A percentile compares a stretch with the other conserved stretches of the same genome.
Evolutionary conservation across 2,797 vertebrate species (phyloP).

Genomic region (Alexandromys oeconomus): DNA sequence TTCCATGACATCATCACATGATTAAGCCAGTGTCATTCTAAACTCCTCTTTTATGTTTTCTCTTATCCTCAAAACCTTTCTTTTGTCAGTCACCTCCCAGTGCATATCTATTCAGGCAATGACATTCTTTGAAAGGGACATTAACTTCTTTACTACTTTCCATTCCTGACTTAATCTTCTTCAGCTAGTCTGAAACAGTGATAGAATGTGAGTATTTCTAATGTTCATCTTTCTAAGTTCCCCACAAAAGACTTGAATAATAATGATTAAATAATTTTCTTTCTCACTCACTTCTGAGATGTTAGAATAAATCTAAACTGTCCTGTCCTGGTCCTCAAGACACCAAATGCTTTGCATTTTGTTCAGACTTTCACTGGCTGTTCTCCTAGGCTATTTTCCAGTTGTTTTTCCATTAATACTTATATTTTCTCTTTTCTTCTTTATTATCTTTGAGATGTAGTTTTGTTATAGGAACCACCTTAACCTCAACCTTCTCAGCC

Average conservation of each 20-base stretch:
- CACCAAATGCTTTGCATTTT: background rate
- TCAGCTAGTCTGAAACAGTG: background rate
- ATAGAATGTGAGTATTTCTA: background rate
- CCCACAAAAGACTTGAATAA: background rate
- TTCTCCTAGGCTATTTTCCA: background rate
- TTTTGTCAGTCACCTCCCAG: background rate
- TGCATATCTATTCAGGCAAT: background rate
- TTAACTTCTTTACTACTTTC: background rate
- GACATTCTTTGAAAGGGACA: background rate
- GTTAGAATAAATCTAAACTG: background rate
- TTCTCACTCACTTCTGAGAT: background rate
- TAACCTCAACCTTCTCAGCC: background rate
- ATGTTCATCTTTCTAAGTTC: background rate
- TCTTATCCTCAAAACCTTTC: background rate
- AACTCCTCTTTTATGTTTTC: background rate
- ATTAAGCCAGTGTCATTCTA: background rate
- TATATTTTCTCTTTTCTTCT: background rate
- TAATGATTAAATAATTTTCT: background rate
- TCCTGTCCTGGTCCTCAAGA: background rate
- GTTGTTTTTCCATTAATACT: background rate
- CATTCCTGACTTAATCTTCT: background rate
- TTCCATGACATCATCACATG: background rate
- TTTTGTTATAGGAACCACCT: background rate
- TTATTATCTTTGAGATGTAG: background rate
- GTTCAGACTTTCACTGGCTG: background rate